Percentiles rank a stretch among this genome's conserved stretches.
Conservation (phyloP, 2,113 vertebrate genomes). For the Corvus moneduloides region DNA sequence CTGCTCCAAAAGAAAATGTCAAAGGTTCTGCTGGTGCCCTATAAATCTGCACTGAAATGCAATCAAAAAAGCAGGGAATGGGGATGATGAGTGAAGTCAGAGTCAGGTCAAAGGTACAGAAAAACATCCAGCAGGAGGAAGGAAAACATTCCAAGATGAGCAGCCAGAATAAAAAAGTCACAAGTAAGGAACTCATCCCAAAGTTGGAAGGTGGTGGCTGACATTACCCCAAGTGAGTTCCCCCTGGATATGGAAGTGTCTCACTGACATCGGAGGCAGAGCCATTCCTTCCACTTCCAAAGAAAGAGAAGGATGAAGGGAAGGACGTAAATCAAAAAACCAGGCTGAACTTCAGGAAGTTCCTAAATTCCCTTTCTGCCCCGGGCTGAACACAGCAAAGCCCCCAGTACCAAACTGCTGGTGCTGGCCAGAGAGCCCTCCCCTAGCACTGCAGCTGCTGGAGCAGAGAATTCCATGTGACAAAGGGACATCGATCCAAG, state of each 20-base stretch:
- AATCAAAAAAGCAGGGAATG: background rate
- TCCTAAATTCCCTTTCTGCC: background rate
- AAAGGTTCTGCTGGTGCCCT: background rate
- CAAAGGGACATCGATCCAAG: background rate
- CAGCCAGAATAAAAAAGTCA: background rate
- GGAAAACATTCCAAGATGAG: background rate
- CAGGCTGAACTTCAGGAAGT: background rate
- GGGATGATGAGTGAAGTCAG: background rate
- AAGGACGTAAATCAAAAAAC: background rate
- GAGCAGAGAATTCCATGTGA: background rate
- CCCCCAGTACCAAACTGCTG: background rate
- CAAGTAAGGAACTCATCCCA: background rate
- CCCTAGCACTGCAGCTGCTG: background rate
- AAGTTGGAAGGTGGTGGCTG: background rate
- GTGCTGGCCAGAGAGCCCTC: background rate
- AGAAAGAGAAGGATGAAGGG: background rate
- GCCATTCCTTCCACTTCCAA: background rate
- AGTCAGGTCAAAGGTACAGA: background rate
- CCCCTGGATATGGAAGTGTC: background rate
- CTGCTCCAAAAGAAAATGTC: background rate
- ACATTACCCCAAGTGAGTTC: rapidly evolving
- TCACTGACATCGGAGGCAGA: background rate
- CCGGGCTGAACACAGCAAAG: background rate
- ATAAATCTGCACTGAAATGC: background rate
- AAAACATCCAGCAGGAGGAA: background rate